Evolutionary conservation across 2,113 vertebrate genomes (phyloP).

Genomic region (Lampris incognitus): DNA sequence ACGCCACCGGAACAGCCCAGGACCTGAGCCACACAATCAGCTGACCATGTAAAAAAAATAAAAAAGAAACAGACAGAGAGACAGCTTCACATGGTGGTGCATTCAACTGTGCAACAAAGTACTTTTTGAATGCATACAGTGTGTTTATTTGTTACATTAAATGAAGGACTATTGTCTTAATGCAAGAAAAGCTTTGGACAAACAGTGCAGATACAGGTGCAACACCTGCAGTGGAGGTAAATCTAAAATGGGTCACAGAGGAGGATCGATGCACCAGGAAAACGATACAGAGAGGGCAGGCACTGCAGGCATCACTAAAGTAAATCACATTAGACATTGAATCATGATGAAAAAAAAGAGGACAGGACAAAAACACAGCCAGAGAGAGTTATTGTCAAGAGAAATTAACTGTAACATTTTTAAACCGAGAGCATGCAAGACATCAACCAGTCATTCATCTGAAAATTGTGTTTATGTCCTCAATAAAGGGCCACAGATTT

Average conservation of each 20-base stretch:
- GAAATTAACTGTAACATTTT: conserved; percentile 36
- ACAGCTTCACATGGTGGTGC: no score
- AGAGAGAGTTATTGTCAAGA: conserved; percentile 45
- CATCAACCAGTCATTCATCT: conserved; percentile 9
- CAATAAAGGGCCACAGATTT: not conserved
- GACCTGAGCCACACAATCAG: no score
- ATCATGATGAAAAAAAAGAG: conserved; percentile 59
- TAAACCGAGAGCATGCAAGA: conserved; percentile 11
- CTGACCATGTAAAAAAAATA: no score
- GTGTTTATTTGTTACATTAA: conserved; percentile 34
- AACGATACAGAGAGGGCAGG: conserved; percentile 69
- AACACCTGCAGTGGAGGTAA: conserved; percentile 65
- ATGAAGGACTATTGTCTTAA: conserved; percentile 40
- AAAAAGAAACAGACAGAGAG: no score
- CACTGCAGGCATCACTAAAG: conserved; percentile 65
- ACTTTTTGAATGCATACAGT: conserved; percentile 3
- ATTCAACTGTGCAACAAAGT: not conserved
- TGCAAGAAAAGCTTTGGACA: conserved; percentile 55
- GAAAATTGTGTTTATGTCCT: conserved; percentile 9
- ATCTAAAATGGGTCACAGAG: conserved; percentile 69
- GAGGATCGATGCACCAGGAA: conserved; percentile 71
- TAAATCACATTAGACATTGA: conserved; percentile 74
- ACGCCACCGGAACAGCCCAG: no score
- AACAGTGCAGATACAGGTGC: conserved; percentile 66
- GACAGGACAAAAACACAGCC: conserved; percentile 38